Evolutionary conservation across 1,140 invertebrate genomes (phyloP).

Genomic region (Leguminivora glycinivorella): DNA sequence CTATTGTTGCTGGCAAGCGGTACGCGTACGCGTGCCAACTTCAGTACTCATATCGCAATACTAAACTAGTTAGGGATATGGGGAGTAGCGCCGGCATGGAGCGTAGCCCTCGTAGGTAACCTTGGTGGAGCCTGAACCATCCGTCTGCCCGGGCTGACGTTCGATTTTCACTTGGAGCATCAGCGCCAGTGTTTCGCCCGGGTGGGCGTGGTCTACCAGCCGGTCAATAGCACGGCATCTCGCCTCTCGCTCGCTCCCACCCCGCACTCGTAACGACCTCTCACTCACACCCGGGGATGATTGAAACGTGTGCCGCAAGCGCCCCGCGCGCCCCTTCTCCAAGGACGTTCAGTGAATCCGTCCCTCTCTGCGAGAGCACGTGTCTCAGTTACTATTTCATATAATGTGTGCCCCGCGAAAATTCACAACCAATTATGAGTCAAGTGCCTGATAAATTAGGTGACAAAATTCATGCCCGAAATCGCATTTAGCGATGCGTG

Average conservation of each 20-base stretch:
- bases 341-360: constrained; percentile 79
- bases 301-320: constrained; percentile 78
- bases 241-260: constrained; percentile 54
- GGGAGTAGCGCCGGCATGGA: constrained; percentile 4
- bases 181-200: constrained; percentile 67
- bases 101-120: constrained; percentile 49
- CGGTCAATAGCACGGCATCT: constrained; percentile 75
- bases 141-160: constrained; percentile 71
- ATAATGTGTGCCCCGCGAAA: constrained; percentile 76
- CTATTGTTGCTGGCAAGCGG: constrained; percentile 50
- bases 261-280: constrained; percentile 44
- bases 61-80: constrained; percentile 32
- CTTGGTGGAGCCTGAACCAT: constrained; percentile 65
- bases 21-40: constrained; percentile 50
- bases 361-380: constrained; percentile 77
- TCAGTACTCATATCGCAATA: constrained; percentile 40
- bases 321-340: constrained; percentile 71
- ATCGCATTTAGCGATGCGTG: constrained; percentile 61
- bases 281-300: constrained; percentile 67
- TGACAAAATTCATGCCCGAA: constrained; percentile 62
- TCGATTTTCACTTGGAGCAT: constrained; percentile 78
- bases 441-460: constrained; percentile 74
- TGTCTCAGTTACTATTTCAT: constrained; percentile 76
- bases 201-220: constrained; percentile 74
- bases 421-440: constrained; percentile 74